phyloP scores from a whole-genome alignment of 1,140 invertebrate species.

The Sminthurinus signatus region DNA sequence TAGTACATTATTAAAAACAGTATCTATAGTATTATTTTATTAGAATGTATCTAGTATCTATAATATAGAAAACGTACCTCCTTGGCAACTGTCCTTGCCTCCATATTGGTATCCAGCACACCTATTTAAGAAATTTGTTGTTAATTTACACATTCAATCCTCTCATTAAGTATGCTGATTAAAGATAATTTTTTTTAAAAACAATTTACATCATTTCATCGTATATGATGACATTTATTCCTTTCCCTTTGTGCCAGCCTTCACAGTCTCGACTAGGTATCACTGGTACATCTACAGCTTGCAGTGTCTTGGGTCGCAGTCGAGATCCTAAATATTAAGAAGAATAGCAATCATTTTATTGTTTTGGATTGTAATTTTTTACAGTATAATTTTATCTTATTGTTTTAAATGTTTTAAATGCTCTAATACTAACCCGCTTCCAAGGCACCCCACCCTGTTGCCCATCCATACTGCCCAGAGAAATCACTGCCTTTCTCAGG shows the following conservation, averaged over 20 bases:
- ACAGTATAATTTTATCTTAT: no score
- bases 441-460: conserved; percentile 87
- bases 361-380: no score
- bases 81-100: conserved; percentile 71
- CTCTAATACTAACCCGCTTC: conserved; percentile 35
- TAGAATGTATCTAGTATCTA: not conserved
- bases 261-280: conserved; percentile 82
- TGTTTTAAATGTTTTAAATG: no score
- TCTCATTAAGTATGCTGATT: no score
- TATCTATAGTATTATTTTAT: not conserved
- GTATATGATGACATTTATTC: conserved; percentile 87
- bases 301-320: conserved; percentile 78
- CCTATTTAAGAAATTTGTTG: no score
- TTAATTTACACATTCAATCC: no score
- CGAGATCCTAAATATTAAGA: conserved; percentile 59
- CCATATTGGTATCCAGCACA: conserved; percentile 90
- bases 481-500: conserved; percentile 85
- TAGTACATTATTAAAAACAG: not conserved
- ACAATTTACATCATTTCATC: conserved; percentile 96
- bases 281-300: conserved; percentile 86
- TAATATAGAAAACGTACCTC: conserved; percentile 47
- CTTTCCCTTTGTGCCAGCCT: conserved; percentile 55
- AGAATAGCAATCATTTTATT: not conserved
- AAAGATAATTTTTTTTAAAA: no score
- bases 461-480: conserved; percentile 82